Percentiles rank a stretch among this genome's conserved stretches.
These are phyloP conservation scores for Musca domestica DNA, from an alignment of 1,140 invertebrate genomes.

Conservation along the genomic window DNA sequence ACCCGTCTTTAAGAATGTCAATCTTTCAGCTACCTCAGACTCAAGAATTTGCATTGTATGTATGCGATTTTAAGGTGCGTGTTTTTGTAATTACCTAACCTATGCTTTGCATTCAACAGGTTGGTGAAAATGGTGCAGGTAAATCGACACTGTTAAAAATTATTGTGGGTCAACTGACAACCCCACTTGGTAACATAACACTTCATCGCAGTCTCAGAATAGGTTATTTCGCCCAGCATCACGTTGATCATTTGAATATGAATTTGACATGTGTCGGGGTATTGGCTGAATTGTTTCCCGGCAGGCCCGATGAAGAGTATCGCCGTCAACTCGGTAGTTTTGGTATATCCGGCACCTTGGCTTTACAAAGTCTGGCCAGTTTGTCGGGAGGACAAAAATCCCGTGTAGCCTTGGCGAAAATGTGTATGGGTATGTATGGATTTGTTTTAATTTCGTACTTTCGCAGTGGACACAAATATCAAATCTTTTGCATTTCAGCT, in stretches of 20 bases:
- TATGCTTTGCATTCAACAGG: conserved; percentile 51
- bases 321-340: conserved; percentile 92
- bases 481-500: conserved; percentile 39
- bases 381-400: conserved; percentile 98
- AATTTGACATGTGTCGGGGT: conserved; percentile 87
- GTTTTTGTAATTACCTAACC: conserved; percentile 18
- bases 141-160: conserved; percentile 97
- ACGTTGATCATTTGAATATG: conserved; percentile 97
- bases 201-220: conserved; percentile 91
- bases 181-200: conserved; percentile 78
- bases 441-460: conserved; percentile 58
- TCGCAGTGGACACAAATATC: conserved; percentile 65
- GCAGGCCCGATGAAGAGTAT: conserved; percentile 90
- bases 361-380: conserved; percentile 82
- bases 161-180: conserved; percentile 84
- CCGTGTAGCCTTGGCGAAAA: conserved; percentile 91
- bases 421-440: conserved; percentile 68
- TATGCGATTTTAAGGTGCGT: conserved; percentile 32
- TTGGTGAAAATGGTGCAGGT: conserved; percentile 93
- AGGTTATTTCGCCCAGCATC: conserved; percentile 99
- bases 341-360: conserved; percentile 92
- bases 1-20: conserved; percentile 79
- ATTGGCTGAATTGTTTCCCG: conserved; percentile 81
- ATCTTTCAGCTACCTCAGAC: conserved; percentile 87
- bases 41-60: conserved; percentile 97